Conservation (phyloP, 2,888 invertebrate genomes). For the Chymomyza fuscimana region DNA sequence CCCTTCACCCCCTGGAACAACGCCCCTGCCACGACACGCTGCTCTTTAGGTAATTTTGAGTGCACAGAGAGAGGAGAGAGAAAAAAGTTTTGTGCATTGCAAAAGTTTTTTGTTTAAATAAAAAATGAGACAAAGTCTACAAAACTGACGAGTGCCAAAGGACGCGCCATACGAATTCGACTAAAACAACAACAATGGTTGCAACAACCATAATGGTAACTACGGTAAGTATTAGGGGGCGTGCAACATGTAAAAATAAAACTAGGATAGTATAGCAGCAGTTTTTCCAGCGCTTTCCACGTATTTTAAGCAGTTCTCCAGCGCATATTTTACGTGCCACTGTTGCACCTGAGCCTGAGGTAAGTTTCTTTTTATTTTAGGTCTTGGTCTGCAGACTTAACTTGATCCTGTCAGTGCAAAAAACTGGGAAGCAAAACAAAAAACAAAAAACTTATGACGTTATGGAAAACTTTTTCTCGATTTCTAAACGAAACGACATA, state of each 20-base stretch:
- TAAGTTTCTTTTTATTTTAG: not conserved
- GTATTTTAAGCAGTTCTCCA: conserved; percentile 38
- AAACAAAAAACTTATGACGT: conserved; percentile 44
- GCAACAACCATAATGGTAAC: conserved; percentile 11
- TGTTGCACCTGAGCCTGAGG: conserved; percentile 45
- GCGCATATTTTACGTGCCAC: conserved; percentile 57
- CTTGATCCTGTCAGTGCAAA: not conserved
- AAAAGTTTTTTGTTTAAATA: conserved; percentile 61
- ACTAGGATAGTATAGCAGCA: conserved; percentile 44
- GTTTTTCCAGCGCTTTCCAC: conserved; percentile 63
- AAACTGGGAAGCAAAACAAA: conserved; percentile 6
- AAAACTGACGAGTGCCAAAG: conserved; percentile 56
- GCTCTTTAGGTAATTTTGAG: conserved; percentile 51
- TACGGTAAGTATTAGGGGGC: not conserved
- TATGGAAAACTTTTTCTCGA: conserved; percentile 52
- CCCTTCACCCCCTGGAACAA: not conserved
- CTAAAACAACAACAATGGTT: conserved; percentile 44
- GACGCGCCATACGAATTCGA: conserved; percentile 46
- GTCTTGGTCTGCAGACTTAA: not conserved
- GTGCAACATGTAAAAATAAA: conserved; percentile 52
- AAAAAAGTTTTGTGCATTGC: conserved; percentile 50
- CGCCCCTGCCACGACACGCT: not conserved
- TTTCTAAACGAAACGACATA: conserved; percentile 42
- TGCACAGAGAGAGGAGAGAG: conserved; percentile 5
- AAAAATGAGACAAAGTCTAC: conserved; percentile 64